Evolutionary conservation across 2,113 vertebrate species (phyloP).

Genomic region (Sclerurus mexicanus): DNA sequence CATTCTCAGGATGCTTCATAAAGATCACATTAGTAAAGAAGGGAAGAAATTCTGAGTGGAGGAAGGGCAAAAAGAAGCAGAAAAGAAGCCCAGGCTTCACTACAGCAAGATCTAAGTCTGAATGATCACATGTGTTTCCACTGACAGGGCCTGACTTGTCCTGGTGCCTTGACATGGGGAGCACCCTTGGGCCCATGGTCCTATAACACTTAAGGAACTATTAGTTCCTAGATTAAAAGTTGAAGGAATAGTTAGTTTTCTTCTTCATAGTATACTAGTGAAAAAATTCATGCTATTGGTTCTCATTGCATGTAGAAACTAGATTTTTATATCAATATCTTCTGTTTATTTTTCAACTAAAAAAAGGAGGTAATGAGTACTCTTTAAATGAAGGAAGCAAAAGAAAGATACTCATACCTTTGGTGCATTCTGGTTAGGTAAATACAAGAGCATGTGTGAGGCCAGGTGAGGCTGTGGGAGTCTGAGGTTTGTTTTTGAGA

Average conservation of each 20-base stretch:
- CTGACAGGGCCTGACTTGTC: neutral
- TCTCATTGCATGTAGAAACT: neutral
- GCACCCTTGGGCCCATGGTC: neutral
- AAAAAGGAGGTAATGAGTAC: neutral
- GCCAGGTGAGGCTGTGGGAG: neutral
- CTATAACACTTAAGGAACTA: neutral
- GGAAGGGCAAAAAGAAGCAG: neutral
- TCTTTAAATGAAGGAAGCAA: neutral
- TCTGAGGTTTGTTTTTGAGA: neutral
- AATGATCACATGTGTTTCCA: fast-evolving
- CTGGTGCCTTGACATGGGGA: neutral
- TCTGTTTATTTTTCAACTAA: neutral
- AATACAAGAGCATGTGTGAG: neutral
- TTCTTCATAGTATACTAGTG: neutral
- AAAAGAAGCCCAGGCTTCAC: neutral
- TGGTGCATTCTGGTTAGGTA: neutral
- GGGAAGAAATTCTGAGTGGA: neutral
- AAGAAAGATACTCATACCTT: neutral
- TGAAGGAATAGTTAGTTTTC: neutral
- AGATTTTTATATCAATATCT: neutral
- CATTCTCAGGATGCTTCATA: neutral
- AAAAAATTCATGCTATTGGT: neutral
- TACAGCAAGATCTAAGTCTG: neutral
- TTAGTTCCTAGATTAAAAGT: neutral
- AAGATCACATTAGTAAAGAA: neutral